Percentiles rank a stretch among this genome's conserved stretches.
Evolutionary conservation across 37 sponge, comb jelly and placozoan species (phyloP).

Genomic region (Tethya wilhelma): DNA sequence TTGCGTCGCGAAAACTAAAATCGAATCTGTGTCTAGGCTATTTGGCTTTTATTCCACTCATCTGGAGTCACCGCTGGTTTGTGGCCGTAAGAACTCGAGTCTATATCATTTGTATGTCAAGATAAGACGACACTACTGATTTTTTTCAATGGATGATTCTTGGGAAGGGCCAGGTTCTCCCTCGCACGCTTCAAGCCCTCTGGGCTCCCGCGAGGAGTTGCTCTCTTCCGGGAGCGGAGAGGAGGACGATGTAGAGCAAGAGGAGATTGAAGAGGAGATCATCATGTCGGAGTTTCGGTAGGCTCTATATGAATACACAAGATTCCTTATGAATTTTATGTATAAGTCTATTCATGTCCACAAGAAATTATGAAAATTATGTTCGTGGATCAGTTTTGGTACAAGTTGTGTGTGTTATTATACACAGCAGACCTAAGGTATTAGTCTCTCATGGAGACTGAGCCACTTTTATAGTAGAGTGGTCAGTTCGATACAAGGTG

Average conservation of each 20-base stretch:
- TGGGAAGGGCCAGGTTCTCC: neutral
- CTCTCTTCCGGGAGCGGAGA: neutral
- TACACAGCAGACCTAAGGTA: too few relatives aligned
- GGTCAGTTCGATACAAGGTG: too few relatives aligned
- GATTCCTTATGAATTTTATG: neutral
- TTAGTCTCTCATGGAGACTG: too few relatives aligned
- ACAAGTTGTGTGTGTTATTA: too few relatives aligned
- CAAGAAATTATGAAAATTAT: neutral
- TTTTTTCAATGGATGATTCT: neutral
- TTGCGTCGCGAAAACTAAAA: too few relatives aligned
- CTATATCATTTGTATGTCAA: too few relatives aligned
- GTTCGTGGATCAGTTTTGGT: neutral
- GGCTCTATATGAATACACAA: neutral
- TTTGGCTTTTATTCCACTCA: too few relatives aligned
- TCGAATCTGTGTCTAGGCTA: too few relatives aligned
- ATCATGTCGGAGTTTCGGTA: conserved; percentile 7
- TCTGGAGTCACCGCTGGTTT: too few relatives aligned
- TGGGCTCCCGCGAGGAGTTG: neutral
- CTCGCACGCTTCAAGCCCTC: neutral
- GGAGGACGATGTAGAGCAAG: neutral
- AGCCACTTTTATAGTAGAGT: too few relatives aligned
- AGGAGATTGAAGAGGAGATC: conserved; percentile 4
- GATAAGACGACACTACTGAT: too few relatives aligned
- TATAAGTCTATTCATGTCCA: neutral
- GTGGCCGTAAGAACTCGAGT: too few relatives aligned